Conservation (phyloP, 1,140 invertebrate species). For the Megalopta genalis region DNA sequence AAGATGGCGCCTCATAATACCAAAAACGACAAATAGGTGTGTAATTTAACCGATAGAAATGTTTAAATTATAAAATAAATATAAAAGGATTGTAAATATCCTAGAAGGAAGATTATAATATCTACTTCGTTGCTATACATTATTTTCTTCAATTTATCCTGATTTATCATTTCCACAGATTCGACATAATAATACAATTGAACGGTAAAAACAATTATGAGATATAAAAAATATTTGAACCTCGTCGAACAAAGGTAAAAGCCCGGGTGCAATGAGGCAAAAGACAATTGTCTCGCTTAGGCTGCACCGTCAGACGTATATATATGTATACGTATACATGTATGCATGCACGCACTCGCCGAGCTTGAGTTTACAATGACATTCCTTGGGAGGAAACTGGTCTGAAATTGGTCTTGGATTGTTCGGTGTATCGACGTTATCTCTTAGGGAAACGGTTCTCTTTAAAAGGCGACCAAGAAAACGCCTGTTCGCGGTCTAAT, state of each 20-base stretch:
- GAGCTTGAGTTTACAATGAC: constrained; percentile 21
- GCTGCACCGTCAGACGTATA: background rate
- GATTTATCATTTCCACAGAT: too few relatives aligned
- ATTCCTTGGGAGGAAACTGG: constrained; percentile 43
- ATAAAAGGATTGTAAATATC: too few relatives aligned
- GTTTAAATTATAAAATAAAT: background rate
- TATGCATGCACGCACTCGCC: background rate
- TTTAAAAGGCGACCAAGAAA: constrained; percentile 25
- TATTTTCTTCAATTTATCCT: too few relatives aligned
- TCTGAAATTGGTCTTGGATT: constrained; percentile 44
- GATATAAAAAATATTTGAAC: too few relatives aligned
- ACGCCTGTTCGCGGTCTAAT: too few relatives aligned
- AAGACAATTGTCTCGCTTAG: background rate
- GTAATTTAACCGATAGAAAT: background rate
- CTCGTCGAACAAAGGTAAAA: too few relatives aligned
- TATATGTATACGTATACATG: too few relatives aligned
- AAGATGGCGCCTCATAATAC: background rate
- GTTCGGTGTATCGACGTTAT: constrained; percentile 51
- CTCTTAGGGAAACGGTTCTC: constrained; percentile 46
- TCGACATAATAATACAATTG: too few relatives aligned
- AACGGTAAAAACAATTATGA: too few relatives aligned
- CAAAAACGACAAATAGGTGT: background rate
- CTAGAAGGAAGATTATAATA: too few relatives aligned
- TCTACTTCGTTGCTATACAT: too few relatives aligned
- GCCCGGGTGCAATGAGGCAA: too few relatives aligned